Evolutionary conservation across 2,113 vertebrate species (phyloP).

Genomic region (Paedocypris sp.): DNA sequence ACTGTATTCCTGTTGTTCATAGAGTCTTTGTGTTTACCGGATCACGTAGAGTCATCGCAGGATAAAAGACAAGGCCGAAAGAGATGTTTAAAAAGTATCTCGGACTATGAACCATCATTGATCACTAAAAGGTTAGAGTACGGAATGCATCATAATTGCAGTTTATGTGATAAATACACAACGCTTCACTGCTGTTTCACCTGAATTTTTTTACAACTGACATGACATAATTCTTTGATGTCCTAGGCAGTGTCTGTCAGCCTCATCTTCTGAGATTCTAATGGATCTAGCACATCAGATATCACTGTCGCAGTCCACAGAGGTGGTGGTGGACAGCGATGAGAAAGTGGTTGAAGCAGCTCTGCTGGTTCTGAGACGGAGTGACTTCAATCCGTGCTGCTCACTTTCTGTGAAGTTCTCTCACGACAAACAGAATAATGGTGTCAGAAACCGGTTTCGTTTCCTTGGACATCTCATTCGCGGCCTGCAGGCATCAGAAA

Average conservation of each 20-base stretch:
- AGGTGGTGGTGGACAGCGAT: slow-evolving; percentile 57
- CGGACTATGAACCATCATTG: slow-evolving; percentile 26
- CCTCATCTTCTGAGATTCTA: slow-evolving; percentile 55
- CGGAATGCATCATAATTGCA: too few relatives aligned
- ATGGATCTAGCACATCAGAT: slow-evolving; percentile 64
- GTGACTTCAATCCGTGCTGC: slow-evolving; percentile 66
- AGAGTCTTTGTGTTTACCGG: slow-evolving; percentile 19
- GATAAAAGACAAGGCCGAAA: slow-evolving; percentile 31
- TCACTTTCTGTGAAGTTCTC: slow-evolving; percentile 66
- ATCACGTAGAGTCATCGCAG: slow-evolving; percentile 27
- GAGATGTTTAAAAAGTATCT: slow-evolving; percentile 27
- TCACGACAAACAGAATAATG: background rate
- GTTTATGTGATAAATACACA: too few relatives aligned
- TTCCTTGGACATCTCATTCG: slow-evolving; percentile 53
- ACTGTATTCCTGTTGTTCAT: background rate
- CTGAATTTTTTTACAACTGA: too few relatives aligned
- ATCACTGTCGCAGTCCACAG: slow-evolving; percentile 49
- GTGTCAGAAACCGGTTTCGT: slow-evolving; percentile 18
- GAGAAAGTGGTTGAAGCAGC: slow-evolving; percentile 65
- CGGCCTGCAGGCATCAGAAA: slow-evolving; percentile 46
- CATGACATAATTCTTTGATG: too few relatives aligned
- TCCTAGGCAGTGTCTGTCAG: slow-evolving; percentile 55
- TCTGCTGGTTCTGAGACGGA: slow-evolving; percentile 63
- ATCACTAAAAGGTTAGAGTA: slow-evolving; percentile 33
- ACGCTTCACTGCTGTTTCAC: too few relatives aligned